Evolutionary conservation across 2,797 vertebrate species (phyloP).

Genomic region (Gadopsis marmoratus): DNA sequence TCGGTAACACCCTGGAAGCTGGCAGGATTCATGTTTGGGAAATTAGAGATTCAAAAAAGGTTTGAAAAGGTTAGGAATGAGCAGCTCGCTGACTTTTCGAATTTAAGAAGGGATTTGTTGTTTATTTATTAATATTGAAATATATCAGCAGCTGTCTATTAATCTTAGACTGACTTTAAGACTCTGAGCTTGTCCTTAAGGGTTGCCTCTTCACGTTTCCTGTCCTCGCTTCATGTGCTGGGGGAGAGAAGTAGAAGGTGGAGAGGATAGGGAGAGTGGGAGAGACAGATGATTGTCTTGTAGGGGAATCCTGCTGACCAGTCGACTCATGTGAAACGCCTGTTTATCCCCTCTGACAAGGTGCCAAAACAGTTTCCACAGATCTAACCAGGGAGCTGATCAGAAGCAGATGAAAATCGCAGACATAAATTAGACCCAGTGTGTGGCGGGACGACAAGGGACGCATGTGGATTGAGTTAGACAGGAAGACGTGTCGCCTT

Average conservation of each 20-base stretch:
- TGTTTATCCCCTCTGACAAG: conserved; percentile 80
- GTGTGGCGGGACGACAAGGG: conserved; percentile 60
- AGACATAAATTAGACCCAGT: conserved; percentile 76
- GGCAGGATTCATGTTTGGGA: conserved; percentile 54
- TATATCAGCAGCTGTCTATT: not conserved
- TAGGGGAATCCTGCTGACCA: conserved; percentile 64
- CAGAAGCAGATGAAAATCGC: conserved; percentile 81
- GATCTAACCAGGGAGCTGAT: conserved; percentile 77
- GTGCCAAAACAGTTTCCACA: conserved; percentile 82
- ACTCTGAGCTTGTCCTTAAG: conserved; percentile 4
- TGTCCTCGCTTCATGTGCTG: not conserved
- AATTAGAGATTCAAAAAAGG: conserved; percentile 57
- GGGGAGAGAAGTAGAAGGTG: conserved; percentile 7
- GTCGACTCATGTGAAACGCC: conserved; percentile 65
- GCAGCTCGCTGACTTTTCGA: conserved; percentile 17
- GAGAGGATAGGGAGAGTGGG: conserved; percentile 6
- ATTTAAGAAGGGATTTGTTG: conserved; percentile 17
- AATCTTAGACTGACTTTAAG: not conserved
- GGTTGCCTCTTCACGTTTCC: conserved; percentile 17
- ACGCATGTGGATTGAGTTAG: conserved; percentile 79
- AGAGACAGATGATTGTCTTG: conserved; percentile 59
- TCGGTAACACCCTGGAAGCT: conserved; percentile 42
- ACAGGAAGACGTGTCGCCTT: conserved; percentile 44
- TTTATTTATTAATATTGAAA: conserved; percentile 23
- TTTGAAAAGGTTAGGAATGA: conserved; percentile 46